Evolutionary conservation across 2,113 vertebrate species (phyloP).

Genomic region (Potamarius usumacintae): DNA sequence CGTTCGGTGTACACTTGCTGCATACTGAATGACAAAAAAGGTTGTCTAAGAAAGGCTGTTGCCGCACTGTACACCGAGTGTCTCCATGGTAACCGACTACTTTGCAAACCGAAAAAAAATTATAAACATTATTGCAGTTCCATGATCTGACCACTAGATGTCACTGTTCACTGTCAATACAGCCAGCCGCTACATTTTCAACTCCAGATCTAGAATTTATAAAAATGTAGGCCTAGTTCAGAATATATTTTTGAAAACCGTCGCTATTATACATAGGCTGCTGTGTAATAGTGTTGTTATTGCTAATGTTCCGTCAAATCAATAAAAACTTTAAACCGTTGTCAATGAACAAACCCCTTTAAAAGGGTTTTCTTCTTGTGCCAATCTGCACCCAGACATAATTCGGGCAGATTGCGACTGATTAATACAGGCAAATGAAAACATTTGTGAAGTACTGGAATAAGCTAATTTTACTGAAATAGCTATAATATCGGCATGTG

Average conservation of each 20-base stretch:
- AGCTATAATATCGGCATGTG: background rate
- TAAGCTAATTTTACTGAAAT: background rate
- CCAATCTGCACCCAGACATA: background rate
- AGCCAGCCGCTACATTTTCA: background rate
- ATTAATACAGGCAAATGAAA: background rate
- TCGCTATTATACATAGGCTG: background rate
- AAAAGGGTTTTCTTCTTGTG: background rate
- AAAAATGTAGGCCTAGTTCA: background rate
- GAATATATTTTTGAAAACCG: background rate
- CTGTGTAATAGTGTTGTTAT: background rate
- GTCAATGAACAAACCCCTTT: background rate
- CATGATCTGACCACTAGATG: constrained; percentile 7
- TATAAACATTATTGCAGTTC: background rate
- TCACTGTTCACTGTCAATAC: background rate
- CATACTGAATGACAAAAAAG: no score
- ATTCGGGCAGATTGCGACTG: background rate
- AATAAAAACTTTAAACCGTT: background rate
- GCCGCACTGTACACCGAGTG: background rate
- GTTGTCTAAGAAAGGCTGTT: no score
- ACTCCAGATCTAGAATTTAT: background rate
- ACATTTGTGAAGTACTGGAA: background rate
- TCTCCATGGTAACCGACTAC: background rate
- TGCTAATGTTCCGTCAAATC: background rate
- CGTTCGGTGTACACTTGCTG: no score
- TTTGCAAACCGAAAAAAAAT: background rate